Base-by-base conservation (phyloP, 2,797 vertebrate species). In the Champsocephalus gunnari region DNA sequence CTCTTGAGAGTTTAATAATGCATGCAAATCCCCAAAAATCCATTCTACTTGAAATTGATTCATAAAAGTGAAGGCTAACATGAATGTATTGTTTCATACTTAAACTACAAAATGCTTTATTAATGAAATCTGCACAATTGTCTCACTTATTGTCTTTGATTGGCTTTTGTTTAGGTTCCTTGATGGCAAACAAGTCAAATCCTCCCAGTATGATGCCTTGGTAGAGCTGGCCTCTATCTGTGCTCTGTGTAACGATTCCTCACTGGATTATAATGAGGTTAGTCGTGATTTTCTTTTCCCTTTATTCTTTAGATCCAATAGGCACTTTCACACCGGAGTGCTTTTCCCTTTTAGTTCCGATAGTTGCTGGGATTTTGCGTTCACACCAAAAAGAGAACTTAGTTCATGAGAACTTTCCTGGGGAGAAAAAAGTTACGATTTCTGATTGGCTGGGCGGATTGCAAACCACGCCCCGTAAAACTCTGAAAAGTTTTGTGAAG, bases 181-280 rank as follows among this genome's bases (percentile, higher is more conserved):
- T 75, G 96, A 97, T 48, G 93, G 94, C 61, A 97, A 96, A 83
- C 74, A 89, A 47, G 87, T 96, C 64, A 95, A 81, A 72, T 92
- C 96, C 85, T 97, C 96, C 74, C 95, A 98, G 86, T 97, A 96
- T 54, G 97, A 98, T 47, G 96, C 90, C 49, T 83, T 98, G 83
- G 96, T 98, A 88, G 97, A 98, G 83, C 83, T 98, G 92, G 97
- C 97, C 83, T 96, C 96, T 62, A 97, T 98, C 86, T 98, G 97
- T 92, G 96, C 97, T 71, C 96, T 98, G 81, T 98, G 97, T 91
- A 98, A 98, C 83, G 97, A 98, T 89, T 98, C 97, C 9, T 96
- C 97, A n/a, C 88, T 98, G 80, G 97, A 98, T 84, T 98, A 93
- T 87, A 98, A 98, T 10, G 97, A 98, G 96, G 97, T 97, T 78